A percentile compares a stretch with the other conserved stretches of the same genome.
phyloP scores from a whole-genome alignment of 2,888 invertebrate species.

The Agrotis exclamationis region DNA sequence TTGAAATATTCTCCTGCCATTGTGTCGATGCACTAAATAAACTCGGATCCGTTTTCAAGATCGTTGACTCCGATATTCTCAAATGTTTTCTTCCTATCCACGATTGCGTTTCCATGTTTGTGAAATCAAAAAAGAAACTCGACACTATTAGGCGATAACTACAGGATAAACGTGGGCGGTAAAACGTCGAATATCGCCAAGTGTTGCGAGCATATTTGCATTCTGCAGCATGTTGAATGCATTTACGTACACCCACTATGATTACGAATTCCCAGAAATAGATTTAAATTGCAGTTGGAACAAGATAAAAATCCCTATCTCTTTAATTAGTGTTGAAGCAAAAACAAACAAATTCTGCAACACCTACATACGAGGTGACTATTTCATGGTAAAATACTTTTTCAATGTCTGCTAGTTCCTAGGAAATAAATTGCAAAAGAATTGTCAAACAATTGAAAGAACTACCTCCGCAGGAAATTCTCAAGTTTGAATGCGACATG shows the following conservation, averaged over 20 bases:
- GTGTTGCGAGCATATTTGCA: slow-evolving; percentile 77
- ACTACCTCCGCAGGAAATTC: slow-evolving; percentile 63
- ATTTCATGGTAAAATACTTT: slow-evolving; percentile 30
- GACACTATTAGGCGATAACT: slow-evolving; percentile 72
- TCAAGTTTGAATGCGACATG: slow-evolving; percentile 60
- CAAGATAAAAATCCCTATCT: slow-evolving; percentile 58
- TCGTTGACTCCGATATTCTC: slow-evolving; percentile 65
- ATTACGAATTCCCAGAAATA: slow-evolving; percentile 63
- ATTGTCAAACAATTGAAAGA: slow-evolving; percentile 63
- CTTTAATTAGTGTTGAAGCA: slow-evolving; percentile 63
- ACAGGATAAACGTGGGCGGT: slow-evolving; percentile 74
- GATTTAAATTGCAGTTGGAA: slow-evolving; percentile 55
- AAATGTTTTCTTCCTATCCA: slow-evolving; percentile 66
- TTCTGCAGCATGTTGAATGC: slow-evolving; percentile 73
- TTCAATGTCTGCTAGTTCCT: slow-evolving; percentile 42
- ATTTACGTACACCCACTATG: slow-evolving; percentile 76
- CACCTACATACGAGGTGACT: slow-evolving; percentile 34
- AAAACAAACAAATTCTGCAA: slow-evolving; percentile 50
- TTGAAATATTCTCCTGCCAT: slow-evolving; percentile 71
- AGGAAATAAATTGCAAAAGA: slow-evolving; percentile 51
- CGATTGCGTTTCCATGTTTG: slow-evolving; percentile 78
- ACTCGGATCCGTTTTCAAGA: slow-evolving; percentile 58
- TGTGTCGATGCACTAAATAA: slow-evolving; percentile 60
- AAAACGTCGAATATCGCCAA: slow-evolving; percentile 66
- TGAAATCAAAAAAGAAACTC: slow-evolving; percentile 69